These are phyloP conservation scores for Carcharodon carcharias DNA, from an alignment of 2,797 vertebrate species.

Conservation along the genomic window DNA sequence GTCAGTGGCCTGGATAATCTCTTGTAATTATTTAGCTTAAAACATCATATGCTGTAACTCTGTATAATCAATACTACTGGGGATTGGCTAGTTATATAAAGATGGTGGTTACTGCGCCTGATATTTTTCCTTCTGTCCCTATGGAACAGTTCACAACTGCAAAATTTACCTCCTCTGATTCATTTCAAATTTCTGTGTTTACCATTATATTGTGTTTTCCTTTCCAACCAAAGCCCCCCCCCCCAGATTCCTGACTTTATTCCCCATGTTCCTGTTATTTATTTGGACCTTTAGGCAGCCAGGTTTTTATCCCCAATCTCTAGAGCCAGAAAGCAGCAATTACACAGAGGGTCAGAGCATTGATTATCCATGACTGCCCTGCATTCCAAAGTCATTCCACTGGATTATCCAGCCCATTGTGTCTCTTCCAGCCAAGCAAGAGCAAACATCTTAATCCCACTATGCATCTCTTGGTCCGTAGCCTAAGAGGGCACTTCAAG, in stretches of 20 bases:
- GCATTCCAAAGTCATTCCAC: background rate
- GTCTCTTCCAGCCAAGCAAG: no score
- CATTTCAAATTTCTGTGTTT: background rate
- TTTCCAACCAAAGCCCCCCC: background rate
- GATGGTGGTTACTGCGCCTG: background rate
- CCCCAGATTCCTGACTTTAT: background rate
- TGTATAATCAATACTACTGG: background rate
- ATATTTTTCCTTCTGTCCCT: background rate
- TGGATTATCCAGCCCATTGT: no score
- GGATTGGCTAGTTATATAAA: background rate
- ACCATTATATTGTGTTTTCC: background rate
- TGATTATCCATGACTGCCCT: background rate
- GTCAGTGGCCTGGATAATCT: no score
- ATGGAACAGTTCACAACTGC: background rate
- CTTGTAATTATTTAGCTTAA: no score
- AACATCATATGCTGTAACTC: background rate
- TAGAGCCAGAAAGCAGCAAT: background rate
- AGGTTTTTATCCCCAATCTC: background rate
- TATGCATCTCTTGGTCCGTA: background rate
- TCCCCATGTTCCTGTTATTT: background rate
- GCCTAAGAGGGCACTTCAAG: background rate
- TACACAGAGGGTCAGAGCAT: background rate
- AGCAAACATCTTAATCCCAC: background rate
- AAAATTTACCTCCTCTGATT: background rate
- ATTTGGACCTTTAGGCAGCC: background rate